These are phyloP conservation scores for Vesta saturnalis DNA, from an alignment of 2,888 invertebrate species.

Conservation along the genomic window DNA sequence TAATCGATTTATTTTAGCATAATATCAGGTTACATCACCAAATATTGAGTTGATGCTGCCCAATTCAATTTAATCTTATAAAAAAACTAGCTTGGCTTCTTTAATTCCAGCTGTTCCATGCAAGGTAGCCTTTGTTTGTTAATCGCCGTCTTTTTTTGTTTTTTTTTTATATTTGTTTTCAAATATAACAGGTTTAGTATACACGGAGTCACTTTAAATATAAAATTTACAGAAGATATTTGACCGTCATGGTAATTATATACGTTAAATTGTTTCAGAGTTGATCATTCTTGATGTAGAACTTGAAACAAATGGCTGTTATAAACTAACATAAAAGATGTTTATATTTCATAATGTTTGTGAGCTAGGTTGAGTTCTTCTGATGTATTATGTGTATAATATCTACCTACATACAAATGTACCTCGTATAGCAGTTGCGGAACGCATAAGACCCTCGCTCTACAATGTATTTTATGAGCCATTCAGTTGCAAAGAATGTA, in stretches of 20 bases:
- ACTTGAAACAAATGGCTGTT: not conserved
- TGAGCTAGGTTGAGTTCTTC: not conserved
- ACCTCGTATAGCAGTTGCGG: not conserved
- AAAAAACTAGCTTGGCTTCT: slow-evolving; percentile 28
- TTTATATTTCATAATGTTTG: not conserved
- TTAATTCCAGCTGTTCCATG: slow-evolving; percentile 23
- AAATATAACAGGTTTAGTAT: slow-evolving; percentile 23
- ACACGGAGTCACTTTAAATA: slow-evolving; percentile 14
- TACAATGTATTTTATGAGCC: slow-evolving; percentile 9
- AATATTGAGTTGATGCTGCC: slow-evolving; percentile 16
- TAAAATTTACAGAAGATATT: not conserved
- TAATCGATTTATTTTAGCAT: slow-evolving; percentile 21
- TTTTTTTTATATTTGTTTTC: slow-evolving; percentile 23
- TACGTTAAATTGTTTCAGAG: not conserved
- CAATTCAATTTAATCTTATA: slow-evolving; percentile 10
- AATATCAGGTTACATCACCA: slow-evolving; percentile 26
- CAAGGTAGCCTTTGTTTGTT: slow-evolving; percentile 31
- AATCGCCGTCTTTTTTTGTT: slow-evolving; percentile 27
- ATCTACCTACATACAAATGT: not conserved
- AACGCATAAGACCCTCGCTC: not conserved
- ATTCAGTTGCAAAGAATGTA: slow-evolving; percentile 6
- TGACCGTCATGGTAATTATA: not conserved
- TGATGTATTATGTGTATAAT: not conserved
- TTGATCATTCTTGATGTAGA: not conserved
- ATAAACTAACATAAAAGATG: not conserved